Percentiles rank a stretch among this genome's conserved stretches.
These are phyloP conservation scores for Ranitomeya imitator DNA, from an alignment of 2,113 vertebrate genomes.

Conservation along the genomic window DNA sequence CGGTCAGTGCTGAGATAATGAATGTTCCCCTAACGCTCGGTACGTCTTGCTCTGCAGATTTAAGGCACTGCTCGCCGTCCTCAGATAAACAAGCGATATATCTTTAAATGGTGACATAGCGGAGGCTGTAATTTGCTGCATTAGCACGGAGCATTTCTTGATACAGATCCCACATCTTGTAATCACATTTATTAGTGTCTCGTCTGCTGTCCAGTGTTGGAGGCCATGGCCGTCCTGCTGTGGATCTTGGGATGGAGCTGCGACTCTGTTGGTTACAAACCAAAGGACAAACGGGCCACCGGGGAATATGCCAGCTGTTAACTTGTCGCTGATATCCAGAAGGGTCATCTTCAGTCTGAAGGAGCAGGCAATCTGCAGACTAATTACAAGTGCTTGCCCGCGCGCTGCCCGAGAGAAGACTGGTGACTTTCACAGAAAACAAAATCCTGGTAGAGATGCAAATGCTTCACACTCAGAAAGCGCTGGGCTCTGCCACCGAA, in stretches of 20 bases:
- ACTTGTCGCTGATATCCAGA: conserved; percentile 48
- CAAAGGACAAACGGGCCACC: conserved; percentile 56
- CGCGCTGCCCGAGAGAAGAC: conserved; percentile 2
- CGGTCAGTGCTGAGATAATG: neutral
- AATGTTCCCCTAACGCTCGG: neutral
- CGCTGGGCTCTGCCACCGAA: conserved; percentile 29
- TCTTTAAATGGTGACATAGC: conserved; percentile 35
- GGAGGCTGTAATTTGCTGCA: conserved; percentile 24
- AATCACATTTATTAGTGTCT: conserved; percentile 59
- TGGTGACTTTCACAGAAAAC: conserved; percentile 53
- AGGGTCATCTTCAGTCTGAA: conserved; percentile 58
- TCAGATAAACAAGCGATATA: neutral
- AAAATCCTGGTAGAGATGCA: conserved; percentile 41
- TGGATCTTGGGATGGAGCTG: conserved; percentile 56
- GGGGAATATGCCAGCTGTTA: conserved; percentile 53
- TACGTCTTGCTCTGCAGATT: neutral
- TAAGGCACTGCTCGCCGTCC: neutral
- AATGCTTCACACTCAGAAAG: conserved; percentile 16
- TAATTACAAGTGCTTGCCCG: conserved; percentile 49
- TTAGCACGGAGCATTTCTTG: conserved; percentile 51
- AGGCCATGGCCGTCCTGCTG: conserved; percentile 51
- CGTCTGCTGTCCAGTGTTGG: conserved; percentile 55
- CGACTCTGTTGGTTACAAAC: conserved; percentile 57
- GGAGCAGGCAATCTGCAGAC: conserved; percentile 55
- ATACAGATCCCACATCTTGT: conserved; percentile 53